A percentile compares a stretch with the other conserved stretches of the same genome.
Conservation (phyloP, 2,113 vertebrate species). For the Prionailurus bengalensis region DNA sequence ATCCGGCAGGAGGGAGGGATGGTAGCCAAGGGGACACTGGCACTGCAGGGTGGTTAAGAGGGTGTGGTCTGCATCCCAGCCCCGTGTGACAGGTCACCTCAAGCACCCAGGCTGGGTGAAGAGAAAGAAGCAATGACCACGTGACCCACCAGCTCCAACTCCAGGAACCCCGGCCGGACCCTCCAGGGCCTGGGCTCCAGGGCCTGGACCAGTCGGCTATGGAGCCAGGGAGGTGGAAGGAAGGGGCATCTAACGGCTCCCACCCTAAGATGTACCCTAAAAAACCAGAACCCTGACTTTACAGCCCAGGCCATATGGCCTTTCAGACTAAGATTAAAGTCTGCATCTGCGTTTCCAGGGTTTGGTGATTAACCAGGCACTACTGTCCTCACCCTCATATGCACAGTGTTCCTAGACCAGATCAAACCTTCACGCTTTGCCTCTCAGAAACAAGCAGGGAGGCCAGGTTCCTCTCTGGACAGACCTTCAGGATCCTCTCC, state of each 20-base stretch:
- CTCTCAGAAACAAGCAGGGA: neutral
- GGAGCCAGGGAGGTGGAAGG: neutral
- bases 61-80: no score
- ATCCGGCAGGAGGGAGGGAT: neutral
- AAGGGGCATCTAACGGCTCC: neutral
- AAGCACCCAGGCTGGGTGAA: neutral
- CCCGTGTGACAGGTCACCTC: neutral
- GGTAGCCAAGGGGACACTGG: neutral
- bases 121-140: neutral
- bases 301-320: neutral
- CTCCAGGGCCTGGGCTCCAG: neutral
- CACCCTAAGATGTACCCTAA: neutral
- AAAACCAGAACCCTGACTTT: neutral
- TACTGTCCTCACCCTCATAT: rapidly evolving
- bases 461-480: neutral
- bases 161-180: no score
- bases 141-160: neutral
- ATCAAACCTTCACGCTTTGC: neutral
- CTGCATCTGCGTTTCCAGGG: neutral
- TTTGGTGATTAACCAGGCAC: neutral
- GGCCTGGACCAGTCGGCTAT: rapidly evolving
- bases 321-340: neutral
- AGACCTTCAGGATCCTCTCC: neutral
- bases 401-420: rapidly evolving
- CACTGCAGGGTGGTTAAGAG: neutral